These are phyloP conservation scores for Hormaphis cornu DNA, from an alignment of 1,140 invertebrate genomes.

Conservation along the genomic window DNA sequence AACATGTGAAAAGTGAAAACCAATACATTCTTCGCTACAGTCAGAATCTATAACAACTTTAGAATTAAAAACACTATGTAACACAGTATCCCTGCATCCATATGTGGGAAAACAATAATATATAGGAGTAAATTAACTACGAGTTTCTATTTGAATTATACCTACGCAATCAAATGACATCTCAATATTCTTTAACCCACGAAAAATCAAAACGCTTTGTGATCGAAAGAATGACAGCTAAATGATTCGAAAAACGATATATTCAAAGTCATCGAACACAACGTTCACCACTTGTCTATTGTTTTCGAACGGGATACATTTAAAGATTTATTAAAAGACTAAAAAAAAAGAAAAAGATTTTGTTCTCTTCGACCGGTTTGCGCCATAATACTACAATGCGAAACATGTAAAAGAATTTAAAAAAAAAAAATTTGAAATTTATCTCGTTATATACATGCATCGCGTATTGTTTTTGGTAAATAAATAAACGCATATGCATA, in stretches of 20 bases:
- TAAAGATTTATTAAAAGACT: slow-evolving; percentile 11
- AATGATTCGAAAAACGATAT: not conserved
- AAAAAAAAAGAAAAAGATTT: not conserved
- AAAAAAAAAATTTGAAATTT: not conserved
- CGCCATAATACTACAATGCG: not conserved
- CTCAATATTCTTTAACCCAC: no score
- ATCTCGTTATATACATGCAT: not conserved
- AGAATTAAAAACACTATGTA: no score
- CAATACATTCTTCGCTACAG: no score
- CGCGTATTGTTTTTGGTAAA: slow-evolving; percentile 21
- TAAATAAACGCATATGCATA: no score
- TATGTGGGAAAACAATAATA: no score
- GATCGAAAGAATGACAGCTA: not conserved
- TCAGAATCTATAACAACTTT: no score
- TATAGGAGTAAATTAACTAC: no score
- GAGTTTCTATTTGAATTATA: no score
- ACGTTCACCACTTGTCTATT: not conserved
- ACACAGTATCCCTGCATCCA: no score
- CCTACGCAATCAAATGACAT: no score
- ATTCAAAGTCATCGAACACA: not conserved
- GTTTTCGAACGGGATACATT: slow-evolving; percentile 5
- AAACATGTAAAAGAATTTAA: not conserved
- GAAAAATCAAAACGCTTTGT: not conserved
- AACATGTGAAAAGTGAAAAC: no score
- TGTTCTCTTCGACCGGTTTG: slow-evolving; percentile 3